phyloP scores from a whole-genome alignment of 2,797 vertebrate genomes.

The Astyanax mexicanus region DNA sequence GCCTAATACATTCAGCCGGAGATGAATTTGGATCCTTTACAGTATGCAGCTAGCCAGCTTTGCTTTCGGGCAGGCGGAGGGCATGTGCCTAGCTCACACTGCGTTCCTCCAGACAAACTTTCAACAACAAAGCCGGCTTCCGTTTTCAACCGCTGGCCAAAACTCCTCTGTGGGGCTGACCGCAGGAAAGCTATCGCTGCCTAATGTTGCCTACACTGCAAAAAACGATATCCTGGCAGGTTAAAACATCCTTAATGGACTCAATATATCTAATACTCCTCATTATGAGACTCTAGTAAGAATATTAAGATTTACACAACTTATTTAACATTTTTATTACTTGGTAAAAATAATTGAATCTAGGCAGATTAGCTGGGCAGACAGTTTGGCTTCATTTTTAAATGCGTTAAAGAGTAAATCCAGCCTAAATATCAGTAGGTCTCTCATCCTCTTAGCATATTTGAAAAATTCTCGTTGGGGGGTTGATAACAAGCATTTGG shows the following conservation, averaged over 20 bases:
- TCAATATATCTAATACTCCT: background rate
- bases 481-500: no score
- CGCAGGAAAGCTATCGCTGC: background rate
- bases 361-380: no score
- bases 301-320: background rate
- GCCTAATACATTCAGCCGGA: constrained; percentile 53
- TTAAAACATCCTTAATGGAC: background rate
- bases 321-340: no score
- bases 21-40: constrained; percentile 61
- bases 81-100: constrained; percentile 40
- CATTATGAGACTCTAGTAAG: no score
- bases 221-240: background rate
- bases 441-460: no score
- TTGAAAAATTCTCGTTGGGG: no score
- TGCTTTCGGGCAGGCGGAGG: constrained; percentile 45
- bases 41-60: constrained; percentile 57
- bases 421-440: no score
- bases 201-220: background rate
- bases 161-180: constrained; percentile 22
- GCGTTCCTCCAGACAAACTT: constrained; percentile 51
- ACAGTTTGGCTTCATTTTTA: no score
- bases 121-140: constrained; percentile 41
- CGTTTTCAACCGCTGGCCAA: constrained; percentile 28
- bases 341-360: no score
- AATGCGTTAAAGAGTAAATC: no score